A percentile compares a stretch with the other conserved stretches of the same genome.
Conservation (phyloP, 1,140 invertebrate genomes). For the Epicauta chinensis region DNA sequence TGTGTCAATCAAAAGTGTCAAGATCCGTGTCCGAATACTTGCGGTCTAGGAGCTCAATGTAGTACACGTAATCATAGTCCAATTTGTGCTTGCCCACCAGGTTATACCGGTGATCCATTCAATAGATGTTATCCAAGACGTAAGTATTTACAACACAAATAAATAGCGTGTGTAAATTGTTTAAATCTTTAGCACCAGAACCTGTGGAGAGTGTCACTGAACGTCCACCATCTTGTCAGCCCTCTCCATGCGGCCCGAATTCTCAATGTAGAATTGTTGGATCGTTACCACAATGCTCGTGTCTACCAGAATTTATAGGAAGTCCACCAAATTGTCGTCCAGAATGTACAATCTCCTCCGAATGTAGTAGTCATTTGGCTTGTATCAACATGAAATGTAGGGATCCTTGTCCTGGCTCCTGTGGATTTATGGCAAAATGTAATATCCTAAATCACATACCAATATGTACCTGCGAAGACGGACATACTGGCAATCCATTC, state of each 20-base stretch:
- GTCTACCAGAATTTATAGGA: slow-evolving; percentile 66
- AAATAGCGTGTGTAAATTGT: background rate
- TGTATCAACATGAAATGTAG: slow-evolving; percentile 67
- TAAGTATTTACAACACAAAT: slow-evolving; percentile 28
- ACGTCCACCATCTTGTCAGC: slow-evolving; percentile 63
- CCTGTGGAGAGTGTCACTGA: slow-evolving; percentile 45
- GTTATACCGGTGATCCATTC: slow-evolving; percentile 72
- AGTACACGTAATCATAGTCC: slow-evolving; percentile 52
- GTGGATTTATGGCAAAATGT: slow-evolving; percentile 67
- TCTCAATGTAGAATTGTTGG: slow-evolving; percentile 67
- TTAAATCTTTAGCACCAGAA: slow-evolving; percentile 21
- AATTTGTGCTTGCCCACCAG: slow-evolving; percentile 64
- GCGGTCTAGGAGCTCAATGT: slow-evolving; percentile 56
- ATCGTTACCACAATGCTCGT: slow-evolving; percentile 69
- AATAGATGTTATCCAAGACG: slow-evolving; percentile 47
- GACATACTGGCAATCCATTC: slow-evolving; percentile 63
- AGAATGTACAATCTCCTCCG: slow-evolving; percentile 65
- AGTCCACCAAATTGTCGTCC: slow-evolving; percentile 68
- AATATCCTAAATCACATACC: slow-evolving; percentile 67
- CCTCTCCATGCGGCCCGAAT: slow-evolving; percentile 76
- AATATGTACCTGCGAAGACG: slow-evolving; percentile 65
- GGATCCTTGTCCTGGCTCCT: slow-evolving; percentile 69
- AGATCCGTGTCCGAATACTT: slow-evolving; percentile 58
- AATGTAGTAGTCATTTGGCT: slow-evolving; percentile 63
- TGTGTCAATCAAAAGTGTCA: slow-evolving; percentile 57